Base-by-base conservation (phyloP, 2,888 invertebrate species). In the Tachina grossa region DNA sequence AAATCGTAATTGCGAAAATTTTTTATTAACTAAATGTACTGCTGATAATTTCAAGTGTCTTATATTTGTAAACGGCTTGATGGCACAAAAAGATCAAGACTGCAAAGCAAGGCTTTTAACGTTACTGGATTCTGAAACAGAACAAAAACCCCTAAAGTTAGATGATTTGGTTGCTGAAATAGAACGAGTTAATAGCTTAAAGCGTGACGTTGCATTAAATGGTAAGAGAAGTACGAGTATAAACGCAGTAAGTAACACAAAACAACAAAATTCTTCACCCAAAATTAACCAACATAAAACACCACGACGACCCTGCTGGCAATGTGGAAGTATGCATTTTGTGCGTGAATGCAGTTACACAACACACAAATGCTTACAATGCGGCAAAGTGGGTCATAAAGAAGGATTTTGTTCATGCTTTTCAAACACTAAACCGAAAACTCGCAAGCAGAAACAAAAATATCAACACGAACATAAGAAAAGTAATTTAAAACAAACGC, bases 261-360 rank as follows among this genome's bases (percentile, higher is more conserved):
- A n/a, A n/a, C n/a, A n/a, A n/a, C n/a, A n/a, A n/a, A 77, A 2
- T 14, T 57, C 9, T 19, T 66, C 2, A 9, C 49, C 10, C 47
- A 55, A n/a, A n/a, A n/a, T n/a, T 39, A n/a, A 3, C 5, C 51
- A 69, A 43, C 65, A n/a, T 49, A 8, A 43, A 51, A 79, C 31
- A 31, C 85, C 83, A 8, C 79, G 45, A 49, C 53, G 78, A 14
- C 84, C 81, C 31, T 86, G 84, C 51, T 85, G 82, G 86, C 74
- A 83, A 43, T 87, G 87, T 31, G 85, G 80, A 4, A 63, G 53
- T 9, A 83, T 83, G 86, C 82, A 87, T 59, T 86, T 86, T 66
- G 80, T 71, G 0, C 61, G 47, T 0, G 76, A 87, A 8, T 87
- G 84, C 22, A 22, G 10, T 9, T 87, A 81, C 16, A 47, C 51